phyloP scores from a whole-genome alignment of 2,113 vertebrate genomes.

The Choloepus hoffmanni region DNA sequence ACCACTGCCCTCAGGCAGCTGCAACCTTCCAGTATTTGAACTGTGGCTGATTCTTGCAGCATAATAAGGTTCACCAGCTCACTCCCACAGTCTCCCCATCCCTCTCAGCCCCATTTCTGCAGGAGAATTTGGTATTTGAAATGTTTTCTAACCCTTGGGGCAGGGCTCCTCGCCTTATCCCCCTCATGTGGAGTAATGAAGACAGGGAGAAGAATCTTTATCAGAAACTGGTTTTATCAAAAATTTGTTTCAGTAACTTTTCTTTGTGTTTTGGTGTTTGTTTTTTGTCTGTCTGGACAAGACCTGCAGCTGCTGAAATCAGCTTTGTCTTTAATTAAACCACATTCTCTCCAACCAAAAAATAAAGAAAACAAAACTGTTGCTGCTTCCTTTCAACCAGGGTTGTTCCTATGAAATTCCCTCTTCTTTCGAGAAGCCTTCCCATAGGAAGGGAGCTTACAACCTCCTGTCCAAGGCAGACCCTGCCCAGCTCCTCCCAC shows the following conservation, averaged over 20 bases:
- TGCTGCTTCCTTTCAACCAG: background rate
- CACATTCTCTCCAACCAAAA: too few relatives aligned
- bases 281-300: too few relatives aligned
- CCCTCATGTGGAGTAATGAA: conserved; percentile 60
- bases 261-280: too few relatives aligned
- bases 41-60: conserved; percentile 78
- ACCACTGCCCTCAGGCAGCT: conserved; percentile 86
- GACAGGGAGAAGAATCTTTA: conserved; percentile 81
- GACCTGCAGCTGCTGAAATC: too few relatives aligned
- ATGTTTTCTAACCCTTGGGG: conserved; percentile 78
- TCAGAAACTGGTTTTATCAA: conserved; percentile 85
- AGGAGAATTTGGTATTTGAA: conserved; percentile 88
- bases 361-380: too few relatives aligned
- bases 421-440: conserved; percentile 8
- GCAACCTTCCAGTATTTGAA: conserved; percentile 87
- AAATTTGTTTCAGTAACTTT: too few relatives aligned
- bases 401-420: background rate
- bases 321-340: too few relatives aligned
- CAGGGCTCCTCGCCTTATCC: conserved; percentile 68
- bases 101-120: conserved; percentile 87
- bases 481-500: background rate
- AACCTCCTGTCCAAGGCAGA: background rate
- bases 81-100: conserved; percentile 76
- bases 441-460: background rate
- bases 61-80: conserved; percentile 77